Percentiles rank a stretch among this genome's conserved stretches.
Conservation (phyloP, 2,888 invertebrate species). For the Phymatocera aterrima region DNA sequence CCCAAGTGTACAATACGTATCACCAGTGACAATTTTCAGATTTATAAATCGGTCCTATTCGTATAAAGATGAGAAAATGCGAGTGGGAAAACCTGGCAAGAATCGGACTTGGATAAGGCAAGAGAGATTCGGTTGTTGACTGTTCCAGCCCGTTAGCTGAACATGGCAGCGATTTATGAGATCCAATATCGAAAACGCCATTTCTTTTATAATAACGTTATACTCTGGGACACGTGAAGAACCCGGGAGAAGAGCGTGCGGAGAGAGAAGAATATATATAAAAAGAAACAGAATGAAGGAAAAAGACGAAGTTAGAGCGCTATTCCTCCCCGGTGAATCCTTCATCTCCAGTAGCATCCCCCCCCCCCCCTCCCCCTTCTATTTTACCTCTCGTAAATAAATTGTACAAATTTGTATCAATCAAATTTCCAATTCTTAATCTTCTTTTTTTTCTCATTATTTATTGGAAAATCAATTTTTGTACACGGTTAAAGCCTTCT, state of each 20-base stretch:
- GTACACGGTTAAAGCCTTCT: not conserved
- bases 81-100: not conserved
- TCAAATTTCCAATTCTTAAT: slow-evolving; percentile 5
- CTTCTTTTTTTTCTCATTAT: not conserved
- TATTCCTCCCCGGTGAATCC: not conserved
- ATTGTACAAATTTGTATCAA: not conserved
- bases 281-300: not conserved
- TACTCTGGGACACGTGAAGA: slow-evolving; percentile 40
- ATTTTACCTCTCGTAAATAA: not conserved
- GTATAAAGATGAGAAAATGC: slow-evolving; percentile 43
- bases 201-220: slow-evolving; percentile 47
- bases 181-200: slow-evolving; percentile 45
- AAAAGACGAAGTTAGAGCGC: slow-evolving; percentile 9
- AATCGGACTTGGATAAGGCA: slow-evolving; percentile 39
- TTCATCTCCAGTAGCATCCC: not conserved
- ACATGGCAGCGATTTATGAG: slow-evolving; percentile 47
- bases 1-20: not conserved
- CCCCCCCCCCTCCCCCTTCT: not conserved
- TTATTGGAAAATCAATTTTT: not conserved
- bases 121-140: slow-evolving; percentile 45
- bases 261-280: not conserved
- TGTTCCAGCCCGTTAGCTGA: slow-evolving; percentile 48
- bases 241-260: not conserved
- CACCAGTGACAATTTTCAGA: not conserved
- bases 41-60: slow-evolving; percentile 30